Evolutionary conservation across 30 jellyfish, hydroid and myxozoan genomes (phyloP), one percentile per base, ranked within the genome.

Genomic region (Chironex yamaguchii): DNA sequence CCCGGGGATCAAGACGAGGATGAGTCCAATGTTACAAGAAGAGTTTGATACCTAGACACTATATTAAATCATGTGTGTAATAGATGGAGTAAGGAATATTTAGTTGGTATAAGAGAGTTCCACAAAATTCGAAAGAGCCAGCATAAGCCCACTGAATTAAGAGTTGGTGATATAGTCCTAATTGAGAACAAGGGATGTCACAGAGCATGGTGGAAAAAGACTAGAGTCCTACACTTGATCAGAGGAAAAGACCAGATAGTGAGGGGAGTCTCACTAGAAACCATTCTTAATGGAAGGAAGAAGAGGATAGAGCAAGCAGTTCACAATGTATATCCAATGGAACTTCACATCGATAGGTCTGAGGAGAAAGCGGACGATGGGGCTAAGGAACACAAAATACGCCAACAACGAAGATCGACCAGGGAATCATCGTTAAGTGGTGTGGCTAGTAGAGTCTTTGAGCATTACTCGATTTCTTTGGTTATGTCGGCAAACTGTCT

Each of bases 1-100:
- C 89, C 89, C 2, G 82, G 33, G 1, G 83, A 53, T 23, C 21
- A 53, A 2, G 17, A 28, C 24, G 83, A 79, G 36, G 92, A 81
- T 6, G 53, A 67, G 17, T 14, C 42, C 14, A 50, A 51, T 26
- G 77, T 33, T 14, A 1, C 25, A 9, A n/a, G 23, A 35, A 27
- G 76, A 23, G 21, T 54, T 12, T 1, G 20, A 4, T 58, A 81
- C 77, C 31, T 81, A 1, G 76, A 81, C 22, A 31, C 76, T 6
- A 33, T 22, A 31, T 14, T 64, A 0, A 65, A 63, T 4, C 26
- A 42, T 2, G 21, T 65, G 0, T 81, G 86, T 84, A 32, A 64
- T 1, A 67, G 86, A 1, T 81, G 92, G 92, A 49, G 14, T 30
- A 26, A 25, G 30, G 86, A 81, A 27, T 81, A 81, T 52, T 65